Evolutionary conservation across 1,140 invertebrate genomes (phyloP), one percentile per base, ranked within the genome.

Genomic region (Pachyrhynchus sulphureomaculatus): DNA sequence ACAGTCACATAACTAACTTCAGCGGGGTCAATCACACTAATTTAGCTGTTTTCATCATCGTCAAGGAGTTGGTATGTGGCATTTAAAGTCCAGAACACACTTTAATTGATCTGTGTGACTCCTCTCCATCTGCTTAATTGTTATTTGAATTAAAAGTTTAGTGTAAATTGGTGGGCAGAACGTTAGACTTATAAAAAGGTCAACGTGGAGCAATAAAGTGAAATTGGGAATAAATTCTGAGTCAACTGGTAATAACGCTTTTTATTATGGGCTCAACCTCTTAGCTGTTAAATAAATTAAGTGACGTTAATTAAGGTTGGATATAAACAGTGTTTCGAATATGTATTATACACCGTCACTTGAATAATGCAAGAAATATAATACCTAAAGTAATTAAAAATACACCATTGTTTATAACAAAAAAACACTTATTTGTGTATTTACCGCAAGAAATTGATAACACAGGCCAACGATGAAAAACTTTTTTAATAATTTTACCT

Each of bases 101-200:
- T 51, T 65, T 61, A 65, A 65, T 65, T 65, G 64, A 61, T 65
- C 57, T 65, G 64, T 57, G 52, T 62, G 58, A 65, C 58, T 61
- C 64, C 52, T 59, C 52, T 65, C 52, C 64, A 65, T 65, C 57
- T 65, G 64, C 45, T 65, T 61, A 61, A 65, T 65, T 65, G 64
- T 59, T 59, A 49, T 65, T 65, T 61, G 64, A 61, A 65, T 65
- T 61, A 65, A 65, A 59, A 62, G 60, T 62, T n/a, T 56, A 62
- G 52, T 45, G 51, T 62, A 62, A 62, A 62, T 62, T 62, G 60
- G 56, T 61, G 58, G 37, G 58, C 49, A 61, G 58, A 34, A 13
- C 58, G 47, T 23, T 18, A 34, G 39, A 39, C 52, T 53, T 53
- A 53, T 53, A 61, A 59, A 56, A 51, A 53, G 58, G 58, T 61